Base-by-base conservation (phyloP, 2,797 vertebrate species). In the Danio aesculapii region DNA sequence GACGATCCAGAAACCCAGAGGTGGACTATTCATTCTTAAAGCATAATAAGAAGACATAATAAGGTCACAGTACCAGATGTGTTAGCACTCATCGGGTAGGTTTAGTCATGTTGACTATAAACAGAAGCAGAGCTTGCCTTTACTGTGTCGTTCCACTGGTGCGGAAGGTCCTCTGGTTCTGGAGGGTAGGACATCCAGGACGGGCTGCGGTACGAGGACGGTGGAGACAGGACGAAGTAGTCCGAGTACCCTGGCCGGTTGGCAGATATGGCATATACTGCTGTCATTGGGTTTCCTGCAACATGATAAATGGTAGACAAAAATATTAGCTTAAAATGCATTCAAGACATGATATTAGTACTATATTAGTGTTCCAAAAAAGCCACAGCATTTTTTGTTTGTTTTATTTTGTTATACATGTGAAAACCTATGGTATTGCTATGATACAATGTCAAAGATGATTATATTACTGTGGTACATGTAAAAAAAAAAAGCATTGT, bases 141-240 rank as follows among this genome's bases (percentile, higher is more conserved):
- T 94, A 99, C 98, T 83, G 97, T 95, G 88, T 99, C 98, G 55
- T 93, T 96, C 98, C 98, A 99, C 90, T 98, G 98, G 67, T 94
- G 94, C 0, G 96, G 94, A 81, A 98, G 89, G 87, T 99, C 97
- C 0, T 95, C 97, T 1, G 92, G 94, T 80, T 99, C 98, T 4
- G 95, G 97, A 0, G 97, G 94, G 64, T 98, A 99, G 72, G 97
- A 96, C 97, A 98, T 97, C 98, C 98, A 99, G 84, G 95, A 96
- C 6, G 97, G 97, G 89, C 93, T 98, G 44, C 97, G 94, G 88
- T 99, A 99, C 0, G 97, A 97, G 0, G 95, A 94, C 10, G 98
- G 95, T 2, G 97, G 96, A 0, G 97, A 97, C 71, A 98, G 96
- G 90, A 99, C 96, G 11, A 97, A 98, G 92, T 99, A 99, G 89